A percentile compares a stretch with the other conserved stretches of the same genome.
These are phyloP conservation scores for Bombus fervidus DNA, from an alignment of 1,140 invertebrate genomes.

Conservation along the genomic window DNA sequence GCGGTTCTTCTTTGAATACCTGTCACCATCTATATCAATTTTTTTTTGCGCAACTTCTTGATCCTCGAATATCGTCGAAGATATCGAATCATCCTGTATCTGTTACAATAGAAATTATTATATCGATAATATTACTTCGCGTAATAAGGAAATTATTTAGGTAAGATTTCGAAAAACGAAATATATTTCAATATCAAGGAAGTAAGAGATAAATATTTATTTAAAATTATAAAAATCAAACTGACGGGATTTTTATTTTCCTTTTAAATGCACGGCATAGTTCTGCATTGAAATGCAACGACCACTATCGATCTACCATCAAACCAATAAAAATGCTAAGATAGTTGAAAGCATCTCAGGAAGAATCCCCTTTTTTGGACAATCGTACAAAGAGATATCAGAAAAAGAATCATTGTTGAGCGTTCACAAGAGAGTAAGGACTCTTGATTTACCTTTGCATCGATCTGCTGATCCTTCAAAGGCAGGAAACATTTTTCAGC, in stretches of 20 bases:
- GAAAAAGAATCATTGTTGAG: conserved; percentile 36
- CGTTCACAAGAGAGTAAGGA: conserved; percentile 41
- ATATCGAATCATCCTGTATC: conserved; percentile 2
- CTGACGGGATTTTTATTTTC: not conserved
- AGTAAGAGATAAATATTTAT: not conserved
- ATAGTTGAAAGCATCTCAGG: not conserved
- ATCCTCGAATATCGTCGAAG: conserved; percentile 15
- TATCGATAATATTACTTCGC: not conserved
- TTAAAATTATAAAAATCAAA: not conserved
- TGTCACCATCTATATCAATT: not conserved
- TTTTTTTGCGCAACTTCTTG: not conserved
- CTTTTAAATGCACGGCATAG: not conserved
- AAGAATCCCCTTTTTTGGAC: conserved; percentile 33
- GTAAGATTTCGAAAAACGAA: not conserved
- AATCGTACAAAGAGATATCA: conserved; percentile 48
- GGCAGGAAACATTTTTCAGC: conserved; percentile 61
- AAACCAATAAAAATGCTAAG: not conserved
- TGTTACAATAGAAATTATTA: not conserved
- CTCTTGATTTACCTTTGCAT: conserved; percentile 69
- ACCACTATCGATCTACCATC: not conserved
- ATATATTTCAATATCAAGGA: not conserved
- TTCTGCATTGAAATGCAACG: not conserved
- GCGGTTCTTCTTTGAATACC: not conserved
- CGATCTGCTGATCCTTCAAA: conserved; percentile 60
- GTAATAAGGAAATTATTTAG: not conserved